Base-by-base conservation (phyloP, 2,797 vertebrate species). In the Leucoraja ocellata region DNA sequence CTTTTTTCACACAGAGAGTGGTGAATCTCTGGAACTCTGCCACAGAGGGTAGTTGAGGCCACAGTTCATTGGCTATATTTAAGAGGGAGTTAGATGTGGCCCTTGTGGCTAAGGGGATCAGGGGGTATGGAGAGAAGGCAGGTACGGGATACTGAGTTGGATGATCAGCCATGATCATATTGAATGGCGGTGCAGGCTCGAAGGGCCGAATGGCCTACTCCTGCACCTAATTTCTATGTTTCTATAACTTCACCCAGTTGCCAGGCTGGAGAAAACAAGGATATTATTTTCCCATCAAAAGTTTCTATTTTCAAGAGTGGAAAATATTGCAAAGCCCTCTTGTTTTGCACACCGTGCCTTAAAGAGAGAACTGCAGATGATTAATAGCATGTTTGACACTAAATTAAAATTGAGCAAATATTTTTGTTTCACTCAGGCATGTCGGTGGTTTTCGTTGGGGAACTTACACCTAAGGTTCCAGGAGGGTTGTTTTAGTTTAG, bases 221-320 rank as follows among this genome's bases (percentile, higher is more conserved):
- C 32, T 32, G 32, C 32, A 32, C 32, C 32, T 32, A 32, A 32
- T 32, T 32, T 32, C 32, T 32, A 32, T 32, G 32, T 32, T 32
- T 32, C 32, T 32, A 32, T 25, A 21, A 68, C 61, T 18, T 2
- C 9, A 18, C 16, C 2, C 14, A 16, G 84, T 36, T 88, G 84
- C 84, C 84, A 88, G 84, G 36, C 63, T 18, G n/a, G 32, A 14
- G n/a, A 61, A 68, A 68, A 88, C 84, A 68, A 88, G 36, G 84
- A n/a, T 36, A 88, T 88, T 88, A 88, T 68, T 88, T 88, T 88
- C 84, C 84, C 84, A 88, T 88, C 61, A 88, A 88, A 65, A 63
- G 6, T 68, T 68, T 68, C 68, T 68, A 65, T 23, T 32, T n/a
- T n/a, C 13, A 84, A 84, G 58, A 86, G 61, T 88, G 84, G 84